Evolutionary conservation across 2,113 vertebrate genomes (phyloP).

Genomic region (Cepphus grylle): DNA sequence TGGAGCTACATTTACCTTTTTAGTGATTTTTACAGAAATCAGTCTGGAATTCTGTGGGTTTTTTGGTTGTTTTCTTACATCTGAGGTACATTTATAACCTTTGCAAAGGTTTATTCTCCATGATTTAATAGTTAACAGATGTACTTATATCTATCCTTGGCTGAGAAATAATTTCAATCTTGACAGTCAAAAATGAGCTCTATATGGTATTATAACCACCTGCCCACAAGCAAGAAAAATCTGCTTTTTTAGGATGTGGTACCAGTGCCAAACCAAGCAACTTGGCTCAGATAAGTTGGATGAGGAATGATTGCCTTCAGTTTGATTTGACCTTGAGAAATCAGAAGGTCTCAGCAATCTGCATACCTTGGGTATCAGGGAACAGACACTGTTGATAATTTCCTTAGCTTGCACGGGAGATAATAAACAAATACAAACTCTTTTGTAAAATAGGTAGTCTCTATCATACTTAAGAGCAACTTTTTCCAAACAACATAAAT

Average conservation of each 20-base stretch:
- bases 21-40: not conserved
- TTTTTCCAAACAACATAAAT: not conserved
- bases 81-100: conserved; percentile 20
- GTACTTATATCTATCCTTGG: conserved; percentile 62
- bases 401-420: not conserved
- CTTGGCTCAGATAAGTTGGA: conserved; percentile 51
- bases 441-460: not conserved
- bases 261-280: conserved; percentile 62
- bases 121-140: conserved; percentile 74
- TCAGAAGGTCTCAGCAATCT: conserved; percentile 20
- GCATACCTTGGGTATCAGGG: not conserved
- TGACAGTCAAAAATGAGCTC: conserved; percentile 74
- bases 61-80: not conserved
- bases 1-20: not conserved
- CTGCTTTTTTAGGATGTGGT: conserved; percentile 58
- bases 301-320: conserved; percentile 56
- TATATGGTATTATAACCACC: conserved; percentile 68
- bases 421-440: not conserved
- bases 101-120: conserved; percentile 23
- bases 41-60: not conserved
- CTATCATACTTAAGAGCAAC: not conserved
- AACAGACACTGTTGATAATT: not conserved
- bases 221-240: conserved; percentile 60
- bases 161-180: conserved; percentile 70
- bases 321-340: conserved; percentile 71